Base-by-base conservation (phyloP, 2,113 vertebrate genomes). In the Percopsis transmontana region DNA sequence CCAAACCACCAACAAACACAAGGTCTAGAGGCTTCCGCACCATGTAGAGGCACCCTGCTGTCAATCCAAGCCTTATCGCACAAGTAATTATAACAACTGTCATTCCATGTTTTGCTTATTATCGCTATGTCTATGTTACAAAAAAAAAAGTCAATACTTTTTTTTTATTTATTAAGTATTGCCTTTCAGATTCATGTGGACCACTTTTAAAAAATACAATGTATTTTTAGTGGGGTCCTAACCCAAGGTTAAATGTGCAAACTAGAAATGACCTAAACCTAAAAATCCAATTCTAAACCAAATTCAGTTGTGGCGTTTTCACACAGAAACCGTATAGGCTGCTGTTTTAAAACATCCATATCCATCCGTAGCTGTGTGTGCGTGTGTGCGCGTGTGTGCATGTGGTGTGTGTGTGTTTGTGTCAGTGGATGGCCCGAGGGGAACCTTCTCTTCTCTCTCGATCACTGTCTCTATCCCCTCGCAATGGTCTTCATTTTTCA, bases 381-480 rank as follows among this genome's bases (percentile, higher is more conserved):
- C n/a, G 65, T 58, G 55, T 58, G 65, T 57, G 24, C n/a, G n/a
- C n/a, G 6, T 2, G 6, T 33, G 27, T 33, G 27, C 27, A 33
- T 33, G 27, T 80, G 69, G 52, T 27, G 63, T 70, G 33, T 80
- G 56, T 75, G 54, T 48, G 56, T 80, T 72, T 61, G 53, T 52
- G 45, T 59, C 45, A 50, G 45, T 63, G 61, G 50, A n/a, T 16
- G 51, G 41, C 2, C 8, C 21, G 11, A 24, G 24, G 24, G 48
- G 50, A n/a, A 24, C 23, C 52, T 54, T 41, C n/a, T n/a, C n/a
- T n/a, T n/a, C n/a, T 48, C 5, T 24, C 71, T 85, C 76, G 73
- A 74, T 74, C 71, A 41, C 44, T 54, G 60, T 59, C 74, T 80
- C 58, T 74, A 80, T 81, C 76, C 76, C 72, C 8, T 42, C 62